A percentile compares a stretch with the other conserved stretches of the same genome.
These are phyloP conservation scores for Hymenochirus boettgeri DNA, from an alignment of 2,113 vertebrate species.

Conservation along the genomic window DNA sequence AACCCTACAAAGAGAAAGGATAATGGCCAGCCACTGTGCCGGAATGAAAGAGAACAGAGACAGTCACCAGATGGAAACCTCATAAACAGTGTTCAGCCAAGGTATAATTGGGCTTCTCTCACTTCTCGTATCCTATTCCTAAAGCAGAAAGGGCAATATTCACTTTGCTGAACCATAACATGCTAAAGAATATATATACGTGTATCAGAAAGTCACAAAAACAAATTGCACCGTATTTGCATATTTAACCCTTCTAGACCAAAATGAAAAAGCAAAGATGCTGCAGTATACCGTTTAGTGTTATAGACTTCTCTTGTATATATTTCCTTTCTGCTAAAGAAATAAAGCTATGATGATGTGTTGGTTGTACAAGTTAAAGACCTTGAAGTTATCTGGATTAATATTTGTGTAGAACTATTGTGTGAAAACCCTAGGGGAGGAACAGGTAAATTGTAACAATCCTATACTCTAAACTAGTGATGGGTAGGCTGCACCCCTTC, in stretches of 20 bases:
- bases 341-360: no score
- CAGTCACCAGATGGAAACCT: conserved; percentile 28
- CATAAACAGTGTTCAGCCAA: conserved; percentile 31
- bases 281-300: no score
- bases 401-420: no score
- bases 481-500: no score
- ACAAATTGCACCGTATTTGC: neutral
- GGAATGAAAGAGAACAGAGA: conserved; percentile 33
- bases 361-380: no score
- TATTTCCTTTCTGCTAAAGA: no score
- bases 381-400: no score
- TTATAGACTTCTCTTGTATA: no score
- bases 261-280: no score
- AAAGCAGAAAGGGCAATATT: conserved; percentile 21
- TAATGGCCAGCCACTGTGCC: conserved; percentile 21
- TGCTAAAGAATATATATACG: conserved; percentile 17
- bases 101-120: conserved; percentile 13
- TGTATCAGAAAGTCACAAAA: conserved; percentile 14
- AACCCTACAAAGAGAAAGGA: conserved; percentile 34
- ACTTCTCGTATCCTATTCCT: conserved; percentile 25
- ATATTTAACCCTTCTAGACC: conserved; percentile 14
- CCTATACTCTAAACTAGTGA: no score
- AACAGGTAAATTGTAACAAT: no score
- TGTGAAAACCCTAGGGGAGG: no score
- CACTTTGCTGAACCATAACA: conserved; percentile 6